A percentile compares a stretch with the other conserved stretches of the same genome.
Evolutionary conservation across 2,113 vertebrate genomes (phyloP).

Genomic region (Brachyhypopomus occidentalis): DNA sequence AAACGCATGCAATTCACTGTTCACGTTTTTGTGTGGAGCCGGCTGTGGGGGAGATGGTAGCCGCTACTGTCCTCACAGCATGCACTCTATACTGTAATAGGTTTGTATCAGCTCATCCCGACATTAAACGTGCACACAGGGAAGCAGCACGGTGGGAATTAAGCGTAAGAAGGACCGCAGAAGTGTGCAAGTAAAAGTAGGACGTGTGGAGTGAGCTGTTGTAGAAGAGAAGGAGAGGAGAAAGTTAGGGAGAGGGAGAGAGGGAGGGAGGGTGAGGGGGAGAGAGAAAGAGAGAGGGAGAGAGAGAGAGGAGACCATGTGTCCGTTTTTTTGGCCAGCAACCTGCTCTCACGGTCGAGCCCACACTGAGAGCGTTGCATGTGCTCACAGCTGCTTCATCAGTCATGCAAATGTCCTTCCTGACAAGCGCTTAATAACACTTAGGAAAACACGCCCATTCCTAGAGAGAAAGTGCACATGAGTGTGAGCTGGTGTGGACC

Average conservation of each 20-base stretch:
- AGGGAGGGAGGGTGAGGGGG: background rate
- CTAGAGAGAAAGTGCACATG: constrained; percentile 18
- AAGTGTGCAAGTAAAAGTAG: background rate
- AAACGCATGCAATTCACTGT: no score
- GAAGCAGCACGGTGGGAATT: background rate
- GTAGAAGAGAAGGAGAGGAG: background rate
- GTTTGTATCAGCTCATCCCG: background rate
- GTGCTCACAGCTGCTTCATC: constrained; percentile 60
- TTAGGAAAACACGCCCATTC: constrained; percentile 52
- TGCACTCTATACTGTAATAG: no score
- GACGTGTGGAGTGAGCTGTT: background rate
- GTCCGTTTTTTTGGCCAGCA: constrained; percentile 36
- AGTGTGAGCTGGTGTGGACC: background rate
- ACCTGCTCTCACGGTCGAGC: constrained; percentile 47
- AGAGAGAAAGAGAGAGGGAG: background rate
- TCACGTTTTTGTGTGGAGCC: background rate
- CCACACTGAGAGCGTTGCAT: constrained; percentile 37
- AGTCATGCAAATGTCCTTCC: constrained; percentile 70
- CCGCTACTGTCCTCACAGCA: background rate
- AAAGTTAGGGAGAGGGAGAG: background rate
- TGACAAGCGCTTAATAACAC: constrained; percentile 70
- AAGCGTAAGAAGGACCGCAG: background rate
- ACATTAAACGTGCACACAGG: no score
- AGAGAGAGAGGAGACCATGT: constrained; percentile 26
- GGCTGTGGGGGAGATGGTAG: no score